Conservation (phyloP, 2,113 vertebrate genomes). For the Hiodon tergisus region DNA sequence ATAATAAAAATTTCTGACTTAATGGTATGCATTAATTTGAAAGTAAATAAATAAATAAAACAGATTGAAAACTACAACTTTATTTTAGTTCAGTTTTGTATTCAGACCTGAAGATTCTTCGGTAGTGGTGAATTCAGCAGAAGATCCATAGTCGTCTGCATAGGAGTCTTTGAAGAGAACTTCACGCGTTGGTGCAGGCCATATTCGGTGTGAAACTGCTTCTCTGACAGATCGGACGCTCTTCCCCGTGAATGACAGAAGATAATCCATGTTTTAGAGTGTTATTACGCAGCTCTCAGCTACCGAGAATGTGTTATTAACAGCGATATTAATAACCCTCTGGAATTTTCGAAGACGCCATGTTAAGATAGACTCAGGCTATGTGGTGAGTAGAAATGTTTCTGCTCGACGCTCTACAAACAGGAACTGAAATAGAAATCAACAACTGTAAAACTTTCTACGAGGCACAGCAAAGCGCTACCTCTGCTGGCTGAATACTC, state of each 20-base stretch:
- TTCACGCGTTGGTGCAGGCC: constrained; percentile 42
- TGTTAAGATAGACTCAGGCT: background rate
- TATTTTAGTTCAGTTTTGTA: background rate
- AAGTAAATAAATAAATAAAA: too few species aligned
- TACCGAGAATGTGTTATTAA: background rate
- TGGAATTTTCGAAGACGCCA: constrained; percentile 9
- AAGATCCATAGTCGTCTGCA: background rate
- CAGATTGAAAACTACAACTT: too few species aligned
- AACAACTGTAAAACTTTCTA: constrained; percentile 41
- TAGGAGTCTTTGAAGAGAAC: constrained; percentile 27
- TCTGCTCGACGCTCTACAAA: constrained; percentile 36
- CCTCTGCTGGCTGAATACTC: background rate
- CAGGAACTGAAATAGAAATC: constrained; percentile 56
- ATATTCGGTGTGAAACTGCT: constrained; percentile 54
- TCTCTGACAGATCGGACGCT: constrained; percentile 55
- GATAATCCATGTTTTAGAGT: constrained; percentile 49
- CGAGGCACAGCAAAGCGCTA: constrained; percentile 31
- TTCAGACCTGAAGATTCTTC: constrained; percentile 16
- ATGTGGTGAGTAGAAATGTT: background rate
- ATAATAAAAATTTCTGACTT: too few species aligned
- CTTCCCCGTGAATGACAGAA: constrained; percentile 57
- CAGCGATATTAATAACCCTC: background rate
- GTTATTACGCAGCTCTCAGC: background rate
- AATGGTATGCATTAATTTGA: too few species aligned
- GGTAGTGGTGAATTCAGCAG: background rate